phyloP scores from a whole-genome alignment of 2,113 vertebrate genomes.

The Albula goreensis region DNA sequence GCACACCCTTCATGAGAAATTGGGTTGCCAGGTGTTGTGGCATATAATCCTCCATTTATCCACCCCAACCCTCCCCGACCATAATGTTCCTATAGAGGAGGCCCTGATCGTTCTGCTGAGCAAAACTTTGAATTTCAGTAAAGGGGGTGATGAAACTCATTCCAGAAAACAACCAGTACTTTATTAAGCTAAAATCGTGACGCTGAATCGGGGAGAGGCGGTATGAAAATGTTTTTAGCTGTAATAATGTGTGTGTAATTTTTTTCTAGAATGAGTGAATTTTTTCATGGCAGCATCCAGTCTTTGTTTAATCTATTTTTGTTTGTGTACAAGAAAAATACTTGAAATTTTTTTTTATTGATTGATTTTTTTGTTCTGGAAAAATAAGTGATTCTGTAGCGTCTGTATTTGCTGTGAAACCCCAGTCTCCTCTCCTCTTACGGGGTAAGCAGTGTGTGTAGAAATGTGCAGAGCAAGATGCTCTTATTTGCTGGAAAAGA shows the following conservation, averaged over 20 bases:
- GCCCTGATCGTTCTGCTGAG: neutral
- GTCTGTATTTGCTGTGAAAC: neutral
- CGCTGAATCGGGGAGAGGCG: too few relatives aligned
- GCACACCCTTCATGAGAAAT: neutral
- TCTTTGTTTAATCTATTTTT: neutral
- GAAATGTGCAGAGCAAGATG: neutral
- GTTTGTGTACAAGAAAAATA: neutral
- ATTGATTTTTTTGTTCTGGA: neutral
- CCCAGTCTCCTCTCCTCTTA: neutral
- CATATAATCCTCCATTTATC: neutral
- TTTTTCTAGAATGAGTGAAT: too few relatives aligned
- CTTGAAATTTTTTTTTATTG: neutral
- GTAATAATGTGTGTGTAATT: too few relatives aligned
- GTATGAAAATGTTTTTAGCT: neutral
- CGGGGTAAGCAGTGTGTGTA: neutral
- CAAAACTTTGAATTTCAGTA: neutral
- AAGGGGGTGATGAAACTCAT: neutral
- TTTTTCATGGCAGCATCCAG: too few relatives aligned
- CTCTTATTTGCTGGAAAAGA: neutral
- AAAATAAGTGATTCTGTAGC: neutral
- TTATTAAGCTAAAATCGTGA: neutral
- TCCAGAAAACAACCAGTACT: neutral
- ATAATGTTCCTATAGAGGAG: neutral
- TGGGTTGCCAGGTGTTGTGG: neutral
- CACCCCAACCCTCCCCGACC: neutral